These are phyloP conservation scores for Eumeta japonica DNA, from an alignment of 1,140 invertebrate genomes.

Conservation along the genomic window DNA sequence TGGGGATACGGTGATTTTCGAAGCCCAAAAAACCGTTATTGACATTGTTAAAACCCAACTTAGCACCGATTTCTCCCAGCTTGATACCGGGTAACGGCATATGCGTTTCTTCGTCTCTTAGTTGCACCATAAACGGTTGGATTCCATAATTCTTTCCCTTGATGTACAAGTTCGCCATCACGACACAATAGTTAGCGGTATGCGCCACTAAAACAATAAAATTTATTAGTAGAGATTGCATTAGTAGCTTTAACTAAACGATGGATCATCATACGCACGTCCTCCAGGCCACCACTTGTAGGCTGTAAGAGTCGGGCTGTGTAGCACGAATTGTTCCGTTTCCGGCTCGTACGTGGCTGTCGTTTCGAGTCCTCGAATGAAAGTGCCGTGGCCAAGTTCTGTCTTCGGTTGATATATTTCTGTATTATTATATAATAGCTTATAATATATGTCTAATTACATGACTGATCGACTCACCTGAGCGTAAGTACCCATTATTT, in stretches of 20 bases:
- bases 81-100: slow-evolving; percentile 81
- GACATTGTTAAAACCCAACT: slow-evolving; percentile 83
- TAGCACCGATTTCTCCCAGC: slow-evolving; percentile 91
- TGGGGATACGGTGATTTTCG: slow-evolving; percentile 80
- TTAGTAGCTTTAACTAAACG: slow-evolving; percentile 1
- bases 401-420: slow-evolving; percentile 69
- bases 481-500: slow-evolving; percentile 90
- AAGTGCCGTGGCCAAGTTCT: slow-evolving; percentile 92
- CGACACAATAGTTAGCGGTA: slow-evolving; percentile 84
- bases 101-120: slow-evolving; percentile 84
- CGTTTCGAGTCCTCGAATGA: slow-evolving; percentile 87
- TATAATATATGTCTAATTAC: slow-evolving; percentile 2
- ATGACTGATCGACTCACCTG: slow-evolving; percentile 60
- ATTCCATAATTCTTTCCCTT: slow-evolving; percentile 81
- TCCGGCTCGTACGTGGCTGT: slow-evolving; percentile 83
- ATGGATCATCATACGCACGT: slow-evolving; percentile 64
- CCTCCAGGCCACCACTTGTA: slow-evolving; percentile 96
- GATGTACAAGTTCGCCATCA: slow-evolving; percentile 84
- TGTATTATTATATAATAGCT: slow-evolving; percentile 15
- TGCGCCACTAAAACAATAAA: slow-evolving; percentile 74
- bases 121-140: slow-evolving; percentile 89
- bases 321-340: slow-evolving; percentile 83
- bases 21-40: slow-evolving; percentile 94
- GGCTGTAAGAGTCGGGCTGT: slow-evolving; percentile 82
- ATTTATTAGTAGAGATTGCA: not conserved